These are phyloP conservation scores for Gymnobelideus leadbeateri DNA, from an alignment of 2,113 vertebrate genomes.

Conservation along the genomic window DNA sequence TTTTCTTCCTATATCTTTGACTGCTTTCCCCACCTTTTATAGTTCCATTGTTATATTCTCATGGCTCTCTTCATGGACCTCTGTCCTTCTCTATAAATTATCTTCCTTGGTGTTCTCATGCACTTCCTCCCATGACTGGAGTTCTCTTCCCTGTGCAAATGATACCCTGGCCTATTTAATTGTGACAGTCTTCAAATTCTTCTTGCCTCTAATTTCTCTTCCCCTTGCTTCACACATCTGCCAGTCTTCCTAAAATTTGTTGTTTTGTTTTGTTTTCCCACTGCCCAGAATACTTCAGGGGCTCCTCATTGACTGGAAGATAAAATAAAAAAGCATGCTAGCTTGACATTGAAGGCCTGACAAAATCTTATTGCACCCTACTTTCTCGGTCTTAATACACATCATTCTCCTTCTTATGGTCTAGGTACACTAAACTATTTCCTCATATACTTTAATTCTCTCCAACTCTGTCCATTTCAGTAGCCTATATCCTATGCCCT, in stretches of 20 bases:
- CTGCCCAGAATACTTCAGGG: too few species aligned
- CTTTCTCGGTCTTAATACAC: background rate
- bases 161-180: too few species aligned
- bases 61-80: background rate
- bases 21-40: background rate
- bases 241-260: too few species aligned
- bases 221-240: too few species aligned
- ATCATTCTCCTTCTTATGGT: background rate
- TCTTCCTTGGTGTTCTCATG: background rate
- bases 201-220: background rate
- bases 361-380: background rate
- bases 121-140: background rate
- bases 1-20: background rate
- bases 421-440: background rate
- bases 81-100: background rate
- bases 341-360: background rate
- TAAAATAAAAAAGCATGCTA: background rate
- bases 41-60: background rate
- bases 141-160: too few species aligned
- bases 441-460: background rate
- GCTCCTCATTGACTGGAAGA: background rate
- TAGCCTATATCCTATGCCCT: background rate
- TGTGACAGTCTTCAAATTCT: background rate
- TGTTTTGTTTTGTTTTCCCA: too few species aligned
- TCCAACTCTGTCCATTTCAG: background rate